Base-by-base conservation (phyloP, 2,113 vertebrate species). In the Balaeniceps rex region DNA sequence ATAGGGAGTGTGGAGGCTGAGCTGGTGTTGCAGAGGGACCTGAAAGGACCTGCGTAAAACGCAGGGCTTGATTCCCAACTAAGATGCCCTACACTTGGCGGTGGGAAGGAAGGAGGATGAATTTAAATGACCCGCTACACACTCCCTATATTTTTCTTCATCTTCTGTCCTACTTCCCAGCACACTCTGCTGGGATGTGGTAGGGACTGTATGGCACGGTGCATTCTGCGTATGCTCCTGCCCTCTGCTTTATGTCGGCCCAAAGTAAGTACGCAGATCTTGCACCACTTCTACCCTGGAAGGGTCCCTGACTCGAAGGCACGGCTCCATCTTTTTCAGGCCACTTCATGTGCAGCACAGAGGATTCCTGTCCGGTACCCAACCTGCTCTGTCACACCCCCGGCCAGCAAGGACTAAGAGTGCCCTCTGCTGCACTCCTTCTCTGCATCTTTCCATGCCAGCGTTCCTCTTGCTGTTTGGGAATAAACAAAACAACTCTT, bases 341-440 rank as follows among this genome's bases (percentile, higher is more conserved):
- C 46, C 58, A 13, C 28, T 69, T 36, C 11, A 4, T 11, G 19
- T 5, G 36, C 31, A 19, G 38, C 31, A 11, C 46, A 34, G 74
- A 63, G 47, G 33, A 24, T 17, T 77, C 52, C 81, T 54, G 63
- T 24, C 57, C 2, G 0, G 49, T 47, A 22, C 40, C 36, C 36
- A 65, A 3, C 15, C 72, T 23, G 69, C 65, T 76, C 33, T 28
- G 75, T 68, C 80, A 19, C 68, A 38, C n/a, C 26, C 63, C 80
- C 17, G 57, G 61, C 77, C 93, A 90, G 61, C 13, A 2, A 94
- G 87, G 93, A 72, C 71, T 81, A 9, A 90, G 92, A 96, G 76
- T 95, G 90, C 88, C 85, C 93, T 92, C 92, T 95, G 96, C 96
- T 92, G 93, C 88, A 34, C 90, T 96, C 51, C 34, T 84, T 19